Evolutionary conservation across 2,888 invertebrate species (phyloP).

Genomic region (Cataglyphis cursor): DNA sequence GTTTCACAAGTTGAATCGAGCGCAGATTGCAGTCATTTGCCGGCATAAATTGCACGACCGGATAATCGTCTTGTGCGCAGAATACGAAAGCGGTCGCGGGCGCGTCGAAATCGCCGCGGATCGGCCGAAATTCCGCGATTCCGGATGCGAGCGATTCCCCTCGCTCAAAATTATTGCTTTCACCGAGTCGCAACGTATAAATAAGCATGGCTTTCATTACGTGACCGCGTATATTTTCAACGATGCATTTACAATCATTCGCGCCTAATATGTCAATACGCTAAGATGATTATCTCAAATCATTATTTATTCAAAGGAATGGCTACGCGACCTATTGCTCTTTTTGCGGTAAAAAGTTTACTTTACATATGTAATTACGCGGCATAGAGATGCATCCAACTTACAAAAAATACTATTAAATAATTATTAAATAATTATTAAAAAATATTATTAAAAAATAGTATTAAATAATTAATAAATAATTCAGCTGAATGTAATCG

Average conservation of each 20-base stretch:
- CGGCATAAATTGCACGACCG: conserved; percentile 75
- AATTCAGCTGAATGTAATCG: not conserved
- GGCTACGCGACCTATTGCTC: not conserved
- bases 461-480: conserved; percentile 2
- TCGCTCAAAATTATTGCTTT: conserved; percentile 39
- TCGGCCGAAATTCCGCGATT: conserved; percentile 55
- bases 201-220: conserved; percentile 31
- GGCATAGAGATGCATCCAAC: not conserved
- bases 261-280: not conserved
- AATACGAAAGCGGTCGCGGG: conserved; percentile 68
- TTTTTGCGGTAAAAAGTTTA: conserved; percentile 20
- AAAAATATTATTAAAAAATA: too few relatives aligned
- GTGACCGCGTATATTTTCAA: not conserved
- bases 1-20: conserved; percentile 76
- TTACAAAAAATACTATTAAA: not conserved
- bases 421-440: too few relatives aligned
- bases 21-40: conserved; percentile 78
- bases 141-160: conserved; percentile 25
- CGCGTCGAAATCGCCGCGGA: conserved; percentile 64
- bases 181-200: conserved; percentile 35
- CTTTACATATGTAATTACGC: not conserved
- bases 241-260: not conserved
- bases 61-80: conserved; percentile 70
- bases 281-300: conserved; percentile 2
- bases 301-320: conserved; percentile 15